Conservation (phyloP, 2,113 vertebrate genomes). For the Clinocottus analis region DNA sequence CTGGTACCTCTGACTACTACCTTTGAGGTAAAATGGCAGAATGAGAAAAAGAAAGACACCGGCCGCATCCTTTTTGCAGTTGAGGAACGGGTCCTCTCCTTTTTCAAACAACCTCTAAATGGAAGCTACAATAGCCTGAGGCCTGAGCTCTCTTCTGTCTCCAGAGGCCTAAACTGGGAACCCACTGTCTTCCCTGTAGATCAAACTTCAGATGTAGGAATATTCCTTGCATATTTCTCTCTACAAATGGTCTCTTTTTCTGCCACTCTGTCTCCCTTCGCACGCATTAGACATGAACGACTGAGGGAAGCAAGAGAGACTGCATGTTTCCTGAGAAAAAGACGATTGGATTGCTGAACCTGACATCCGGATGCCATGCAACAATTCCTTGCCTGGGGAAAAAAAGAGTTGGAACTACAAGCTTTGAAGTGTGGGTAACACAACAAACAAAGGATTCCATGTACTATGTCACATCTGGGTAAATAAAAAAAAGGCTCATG, state of each 20-base stretch:
- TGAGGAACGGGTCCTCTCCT: background rate
- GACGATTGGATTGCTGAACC: slow-evolving; percentile 24
- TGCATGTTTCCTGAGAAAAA: slow-evolving; percentile 15
- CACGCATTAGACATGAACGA: slow-evolving; percentile 4
- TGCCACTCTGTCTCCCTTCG: background rate
- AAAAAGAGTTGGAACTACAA: slow-evolving; percentile 23
- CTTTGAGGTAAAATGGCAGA: background rate
- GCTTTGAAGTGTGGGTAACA: slow-evolving; percentile 3
- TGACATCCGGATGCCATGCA: slow-evolving; percentile 32
- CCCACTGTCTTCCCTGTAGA: slow-evolving; percentile 17
- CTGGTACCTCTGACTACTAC: slow-evolving; percentile 4
- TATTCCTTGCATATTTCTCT: background rate
- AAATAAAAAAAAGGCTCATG: background rate
- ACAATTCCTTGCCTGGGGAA: slow-evolving; percentile 26
- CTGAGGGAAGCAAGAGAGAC: slow-evolving; percentile 10
- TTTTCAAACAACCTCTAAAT: slow-evolving; percentile 11
- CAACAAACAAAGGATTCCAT: slow-evolving; percentile 12
- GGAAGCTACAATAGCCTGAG: background rate
- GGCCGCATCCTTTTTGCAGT: background rate
- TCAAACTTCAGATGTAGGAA: slow-evolving; percentile 16
- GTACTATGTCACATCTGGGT: slow-evolving; percentile 12
- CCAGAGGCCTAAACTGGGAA: background rate
- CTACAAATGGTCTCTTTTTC: background rate
- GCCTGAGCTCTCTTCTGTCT: slow-evolving; percentile 10
- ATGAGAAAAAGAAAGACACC: background rate